phyloP scores from a whole-genome alignment of 2,888 invertebrate genomes.

The Tenthredo livida region DNA sequence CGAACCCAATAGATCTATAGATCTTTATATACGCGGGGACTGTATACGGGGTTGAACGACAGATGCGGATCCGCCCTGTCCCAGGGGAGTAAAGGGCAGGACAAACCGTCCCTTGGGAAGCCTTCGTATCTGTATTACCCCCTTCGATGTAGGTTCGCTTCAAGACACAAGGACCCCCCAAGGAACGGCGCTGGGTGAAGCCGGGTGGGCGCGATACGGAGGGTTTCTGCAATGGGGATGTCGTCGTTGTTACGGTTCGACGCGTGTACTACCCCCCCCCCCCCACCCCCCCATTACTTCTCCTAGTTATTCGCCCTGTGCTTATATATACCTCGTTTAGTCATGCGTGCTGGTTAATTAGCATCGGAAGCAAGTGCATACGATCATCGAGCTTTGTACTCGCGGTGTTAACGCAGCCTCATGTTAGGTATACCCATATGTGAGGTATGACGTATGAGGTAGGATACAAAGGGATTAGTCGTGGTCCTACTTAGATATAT shows the following conservation, averaged over 20 bases:
- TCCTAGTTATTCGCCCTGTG: conserved; percentile 23
- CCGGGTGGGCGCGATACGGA: conserved; percentile 56
- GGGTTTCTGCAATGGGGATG: conserved; percentile 55
- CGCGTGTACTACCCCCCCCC: conserved; percentile 53
- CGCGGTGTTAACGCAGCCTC: neutral
- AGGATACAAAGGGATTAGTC: neutral
- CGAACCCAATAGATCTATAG: conserved; percentile 46
- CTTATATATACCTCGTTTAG: conserved; percentile 29
- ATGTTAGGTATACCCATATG: neutral
- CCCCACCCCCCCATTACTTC: neutral
- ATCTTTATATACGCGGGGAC: conserved; percentile 51
- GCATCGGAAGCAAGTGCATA: conserved; percentile 32
- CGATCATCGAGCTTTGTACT: neutral
- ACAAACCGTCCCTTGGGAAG: conserved; percentile 73
- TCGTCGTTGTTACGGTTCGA: conserved; percentile 52
- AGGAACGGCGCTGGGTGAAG: conserved; percentile 55
- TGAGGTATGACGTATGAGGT: neutral
- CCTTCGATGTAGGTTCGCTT: conserved; percentile 55
- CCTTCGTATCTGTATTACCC: conserved; percentile 46
- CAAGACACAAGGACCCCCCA: conserved; percentile 59
- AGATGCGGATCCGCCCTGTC: conserved; percentile 62
- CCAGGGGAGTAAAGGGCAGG: conserved; percentile 71
- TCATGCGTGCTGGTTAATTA: conserved; percentile 48
- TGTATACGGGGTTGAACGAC: conserved; percentile 47
- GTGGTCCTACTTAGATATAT: neutral